phyloP scores from a whole-genome alignment of 2,797 vertebrate genomes.

The Falco naumanni region DNA sequence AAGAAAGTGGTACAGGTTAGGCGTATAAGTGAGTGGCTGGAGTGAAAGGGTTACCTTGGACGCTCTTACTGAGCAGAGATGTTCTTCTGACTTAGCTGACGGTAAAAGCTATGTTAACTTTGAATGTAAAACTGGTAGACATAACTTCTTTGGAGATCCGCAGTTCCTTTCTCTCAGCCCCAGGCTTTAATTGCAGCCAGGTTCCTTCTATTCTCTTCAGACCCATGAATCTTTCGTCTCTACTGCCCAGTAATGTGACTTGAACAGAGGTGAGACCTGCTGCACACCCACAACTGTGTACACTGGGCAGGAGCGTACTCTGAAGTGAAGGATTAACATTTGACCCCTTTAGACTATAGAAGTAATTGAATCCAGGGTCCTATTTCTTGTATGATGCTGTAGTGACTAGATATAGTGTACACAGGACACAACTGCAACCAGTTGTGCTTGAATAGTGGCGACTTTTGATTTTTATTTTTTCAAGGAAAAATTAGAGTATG shows the following conservation, averaged over 20 bases:
- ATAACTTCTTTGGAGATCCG: neutral
- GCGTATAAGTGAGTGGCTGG: neutral
- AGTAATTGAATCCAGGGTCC: neutral
- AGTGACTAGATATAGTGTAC: neutral
- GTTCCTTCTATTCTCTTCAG: neutral
- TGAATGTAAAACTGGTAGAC: neutral
- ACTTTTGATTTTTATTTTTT: neutral
- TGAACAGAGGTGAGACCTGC: neutral
- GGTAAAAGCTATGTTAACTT: neutral
- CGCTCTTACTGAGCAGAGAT: neutral
- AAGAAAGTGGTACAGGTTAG: neutral
- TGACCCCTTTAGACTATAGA: neutral
- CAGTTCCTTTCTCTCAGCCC: neutral
- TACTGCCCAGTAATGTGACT: neutral
- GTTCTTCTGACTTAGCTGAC: neutral
- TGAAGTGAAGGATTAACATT: neutral
- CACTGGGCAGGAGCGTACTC: accelerated
- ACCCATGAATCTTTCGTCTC: neutral
- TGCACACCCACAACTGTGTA: neutral
- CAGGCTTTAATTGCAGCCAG: neutral
- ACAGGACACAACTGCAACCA: neutral
- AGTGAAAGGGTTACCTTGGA: neutral
- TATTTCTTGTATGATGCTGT: neutral
- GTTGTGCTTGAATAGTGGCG: neutral
- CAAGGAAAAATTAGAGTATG: neutral